Percentiles rank a stretch among this genome's conserved stretches.
These are phyloP conservation scores for Eulimnadia texana DNA, from an alignment of 1,140 invertebrate genomes.

Conservation along the genomic window DNA sequence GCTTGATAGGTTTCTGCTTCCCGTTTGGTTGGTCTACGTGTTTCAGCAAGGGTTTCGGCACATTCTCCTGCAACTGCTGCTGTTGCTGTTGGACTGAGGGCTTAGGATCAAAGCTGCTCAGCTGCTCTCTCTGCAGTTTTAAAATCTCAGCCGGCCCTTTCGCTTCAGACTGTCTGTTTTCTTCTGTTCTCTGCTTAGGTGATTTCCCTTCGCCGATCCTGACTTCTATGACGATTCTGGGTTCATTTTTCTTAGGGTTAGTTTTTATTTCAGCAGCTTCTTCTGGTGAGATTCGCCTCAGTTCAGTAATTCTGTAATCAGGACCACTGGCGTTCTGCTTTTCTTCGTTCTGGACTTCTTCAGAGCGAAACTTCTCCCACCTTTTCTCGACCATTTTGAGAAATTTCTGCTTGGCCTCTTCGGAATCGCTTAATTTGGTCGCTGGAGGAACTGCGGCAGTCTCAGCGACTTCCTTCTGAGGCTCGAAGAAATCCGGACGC, in stretches of 20 bases:
- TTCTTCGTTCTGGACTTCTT: constrained; percentile 2
- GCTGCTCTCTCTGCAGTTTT: background rate
- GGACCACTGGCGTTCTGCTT: background rate
- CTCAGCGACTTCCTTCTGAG: constrained; percentile 51
- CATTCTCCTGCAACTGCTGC: constrained; percentile 8
- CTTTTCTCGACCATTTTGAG: constrained; percentile 33
- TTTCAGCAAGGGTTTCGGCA: background rate
- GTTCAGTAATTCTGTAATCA: constrained; percentile 6
- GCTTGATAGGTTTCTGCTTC: constrained; percentile 7
- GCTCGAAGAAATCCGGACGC: constrained; percentile 60
- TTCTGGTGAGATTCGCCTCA: background rate
- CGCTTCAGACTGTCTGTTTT: constrained; percentile 10
- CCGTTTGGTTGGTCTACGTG: constrained; percentile 5
- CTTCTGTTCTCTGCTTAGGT: constrained; percentile 10
- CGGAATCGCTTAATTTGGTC: constrained; percentile 32
- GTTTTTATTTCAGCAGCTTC: constrained; percentile 19
- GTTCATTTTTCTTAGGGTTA: constrained; percentile 13
- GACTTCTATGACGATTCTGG: background rate
- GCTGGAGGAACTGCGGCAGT: constrained; percentile 37
- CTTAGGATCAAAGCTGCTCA: background rate
- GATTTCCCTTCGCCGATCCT: background rate
- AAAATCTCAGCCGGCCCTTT: background rate
- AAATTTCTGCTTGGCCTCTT: constrained; percentile 29
- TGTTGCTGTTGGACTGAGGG: background rate
- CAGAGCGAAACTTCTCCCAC: constrained; percentile 30